Conservation (phyloP, 2,888 invertebrate species). For the Quadroppia sp. region DNA sequence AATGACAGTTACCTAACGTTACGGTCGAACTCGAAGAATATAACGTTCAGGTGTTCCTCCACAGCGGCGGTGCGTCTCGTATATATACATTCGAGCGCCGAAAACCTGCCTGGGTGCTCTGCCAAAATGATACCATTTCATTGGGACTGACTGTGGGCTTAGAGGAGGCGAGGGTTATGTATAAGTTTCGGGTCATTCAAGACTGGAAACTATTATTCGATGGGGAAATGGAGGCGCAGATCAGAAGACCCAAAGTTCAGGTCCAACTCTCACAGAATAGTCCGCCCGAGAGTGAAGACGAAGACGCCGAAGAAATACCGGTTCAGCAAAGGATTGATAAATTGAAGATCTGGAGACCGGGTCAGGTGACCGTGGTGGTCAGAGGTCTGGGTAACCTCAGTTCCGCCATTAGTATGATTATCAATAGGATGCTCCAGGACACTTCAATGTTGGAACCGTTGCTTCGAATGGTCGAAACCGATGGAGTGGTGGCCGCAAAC, state of each 20-base stretch:
- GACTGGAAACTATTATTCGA: slow-evolving; percentile 49
- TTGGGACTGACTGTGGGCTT: slow-evolving; percentile 47
- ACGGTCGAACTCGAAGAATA: slow-evolving; percentile 48
- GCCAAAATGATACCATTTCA: slow-evolving; percentile 46
- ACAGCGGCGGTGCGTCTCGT: slow-evolving; percentile 47
- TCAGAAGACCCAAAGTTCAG: slow-evolving; percentile 46
- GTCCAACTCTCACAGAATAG: slow-evolving; percentile 47
- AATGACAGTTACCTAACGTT: slow-evolving; percentile 45
- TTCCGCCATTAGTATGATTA: slow-evolving; percentile 48
- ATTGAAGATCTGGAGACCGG: slow-evolving; percentile 48
- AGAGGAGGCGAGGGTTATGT: slow-evolving; percentile 46
- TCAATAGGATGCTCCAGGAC: slow-evolving; percentile 42
- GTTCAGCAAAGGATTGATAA: slow-evolving; percentile 46
- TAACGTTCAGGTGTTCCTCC: slow-evolving; percentile 47
- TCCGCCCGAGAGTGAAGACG: slow-evolving; percentile 43
- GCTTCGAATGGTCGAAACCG: slow-evolving; percentile 47
- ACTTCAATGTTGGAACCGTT: slow-evolving; percentile 47
- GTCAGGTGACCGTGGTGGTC: slow-evolving; percentile 46
- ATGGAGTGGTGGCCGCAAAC: slow-evolving; percentile 46
- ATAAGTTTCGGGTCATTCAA: slow-evolving; percentile 47
- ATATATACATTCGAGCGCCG: slow-evolving; percentile 46
- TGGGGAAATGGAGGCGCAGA: slow-evolving; percentile 47
- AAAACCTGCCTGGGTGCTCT: slow-evolving; percentile 47
- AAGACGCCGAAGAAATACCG: slow-evolving; percentile 44
- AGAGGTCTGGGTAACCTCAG: slow-evolving; percentile 48